A percentile compares a stretch with the other conserved stretches of the same genome.
Conservation (phyloP, 2,888 invertebrate genomes). For the Agrotis ipsilon region DNA sequence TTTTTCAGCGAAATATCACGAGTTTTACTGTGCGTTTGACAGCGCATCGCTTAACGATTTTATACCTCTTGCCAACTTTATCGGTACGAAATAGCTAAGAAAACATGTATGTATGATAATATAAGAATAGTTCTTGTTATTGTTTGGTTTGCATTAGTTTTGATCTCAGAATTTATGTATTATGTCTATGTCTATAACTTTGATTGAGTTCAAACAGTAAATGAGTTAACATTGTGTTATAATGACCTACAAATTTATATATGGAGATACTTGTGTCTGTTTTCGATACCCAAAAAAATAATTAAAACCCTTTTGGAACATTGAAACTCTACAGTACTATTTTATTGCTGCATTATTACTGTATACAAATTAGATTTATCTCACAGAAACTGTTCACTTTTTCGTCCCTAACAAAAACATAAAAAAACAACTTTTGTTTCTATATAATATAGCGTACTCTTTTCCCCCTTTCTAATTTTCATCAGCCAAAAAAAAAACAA, state of each 20-base stretch:
- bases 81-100: constrained; percentile 8
- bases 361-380: not conserved
- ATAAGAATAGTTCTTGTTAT: not conserved
- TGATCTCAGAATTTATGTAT: not conserved
- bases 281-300: too few relatives aligned
- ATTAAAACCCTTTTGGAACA: too few relatives aligned
- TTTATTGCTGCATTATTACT: too few relatives aligned
- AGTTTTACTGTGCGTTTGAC: constrained; percentile 33
- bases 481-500: constrained; percentile 4
- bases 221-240: too few relatives aligned
- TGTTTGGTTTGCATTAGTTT: constrained; percentile 5
- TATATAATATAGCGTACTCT: not conserved
- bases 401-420: not conserved
- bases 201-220: too few relatives aligned
- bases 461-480: not conserved
- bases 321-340: too few relatives aligned
- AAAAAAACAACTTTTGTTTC: too few relatives aligned
- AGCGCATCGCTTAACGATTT: constrained; percentile 37
- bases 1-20: constrained; percentile 22
- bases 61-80: constrained; percentile 19
- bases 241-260: too few relatives aligned
- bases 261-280: too few relatives aligned
- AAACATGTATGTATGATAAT: not conserved
- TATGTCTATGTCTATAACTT: too few relatives aligned
- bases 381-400: not conserved